A percentile compares a stretch with the other conserved stretches of the same genome.
phyloP scores from a whole-genome alignment of 2,113 vertebrate genomes.

The Marmota flaviventris region DNA sequence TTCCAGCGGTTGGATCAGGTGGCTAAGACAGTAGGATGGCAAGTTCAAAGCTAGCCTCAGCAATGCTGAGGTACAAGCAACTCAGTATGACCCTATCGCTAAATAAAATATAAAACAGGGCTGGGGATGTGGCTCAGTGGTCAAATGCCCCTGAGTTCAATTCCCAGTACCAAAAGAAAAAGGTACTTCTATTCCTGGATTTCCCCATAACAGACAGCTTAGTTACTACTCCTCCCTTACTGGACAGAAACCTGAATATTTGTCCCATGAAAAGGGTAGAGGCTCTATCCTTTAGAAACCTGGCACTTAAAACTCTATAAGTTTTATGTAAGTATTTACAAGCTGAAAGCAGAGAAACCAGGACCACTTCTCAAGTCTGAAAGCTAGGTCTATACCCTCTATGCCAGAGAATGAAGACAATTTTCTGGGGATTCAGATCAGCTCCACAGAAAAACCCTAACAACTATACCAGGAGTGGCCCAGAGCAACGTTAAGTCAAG shows the following conservation, averaged over 20 bases:
- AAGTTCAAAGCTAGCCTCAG: too few species aligned
- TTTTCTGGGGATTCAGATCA: background rate
- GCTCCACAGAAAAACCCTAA: background rate
- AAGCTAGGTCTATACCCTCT: background rate
- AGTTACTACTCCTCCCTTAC: background rate
- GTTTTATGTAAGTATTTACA: background rate
- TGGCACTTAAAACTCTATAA: background rate
- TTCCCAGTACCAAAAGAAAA: background rate
- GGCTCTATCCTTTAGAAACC: background rate
- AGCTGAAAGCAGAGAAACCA: background rate
- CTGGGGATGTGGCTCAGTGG: too few species aligned
- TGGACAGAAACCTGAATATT: background rate
- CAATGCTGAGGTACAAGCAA: too few species aligned
- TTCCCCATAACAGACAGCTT: background rate
- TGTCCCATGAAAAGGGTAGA: background rate
- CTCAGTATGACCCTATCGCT: too few species aligned
- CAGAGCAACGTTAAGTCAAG: background rate
- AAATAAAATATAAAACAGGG: too few species aligned
- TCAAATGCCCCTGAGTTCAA: too few species aligned
- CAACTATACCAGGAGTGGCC: background rate
- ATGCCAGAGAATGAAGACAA: background rate
- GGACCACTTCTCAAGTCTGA: background rate
- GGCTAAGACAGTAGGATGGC: too few species aligned
- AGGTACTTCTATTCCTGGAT: background rate
- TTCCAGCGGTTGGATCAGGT: too few species aligned